Conservation (phyloP, 2,888 invertebrate species). For the Acrocera orbiculus region DNA sequence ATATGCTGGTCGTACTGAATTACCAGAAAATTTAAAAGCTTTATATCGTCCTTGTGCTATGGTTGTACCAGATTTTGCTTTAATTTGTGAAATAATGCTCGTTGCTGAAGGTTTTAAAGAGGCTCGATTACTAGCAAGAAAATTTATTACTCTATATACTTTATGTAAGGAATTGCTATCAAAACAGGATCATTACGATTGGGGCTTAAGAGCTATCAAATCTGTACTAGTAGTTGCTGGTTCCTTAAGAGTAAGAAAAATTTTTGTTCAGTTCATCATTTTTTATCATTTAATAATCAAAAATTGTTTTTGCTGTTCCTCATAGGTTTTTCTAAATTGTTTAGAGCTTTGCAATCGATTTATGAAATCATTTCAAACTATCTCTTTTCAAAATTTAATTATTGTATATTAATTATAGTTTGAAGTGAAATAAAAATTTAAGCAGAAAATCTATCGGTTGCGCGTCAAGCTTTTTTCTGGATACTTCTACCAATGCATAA, state of each 20-base stretch:
- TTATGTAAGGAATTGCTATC: conserved; percentile 78
- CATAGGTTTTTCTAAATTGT: too few species aligned
- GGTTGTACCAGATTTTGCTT: conserved; percentile 88
- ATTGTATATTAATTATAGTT: too few species aligned
- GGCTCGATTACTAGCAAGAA: conserved; percentile 72
- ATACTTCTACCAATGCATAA: too few species aligned
- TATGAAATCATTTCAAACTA: too few species aligned
- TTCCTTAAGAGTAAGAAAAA: conserved; percentile 54
- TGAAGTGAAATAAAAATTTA: too few species aligned
- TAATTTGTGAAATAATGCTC: conserved; percentile 94
- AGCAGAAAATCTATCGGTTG: too few species aligned
- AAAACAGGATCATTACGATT: conserved; percentile 93
- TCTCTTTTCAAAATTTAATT: too few species aligned
- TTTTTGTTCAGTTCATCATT: too few species aligned
- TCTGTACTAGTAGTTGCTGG: conserved; percentile 91
- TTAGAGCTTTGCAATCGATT: too few species aligned
- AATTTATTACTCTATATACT: conserved; percentile 85
- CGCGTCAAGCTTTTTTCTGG: too few species aligned
- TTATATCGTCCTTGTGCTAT: conserved; percentile 81
- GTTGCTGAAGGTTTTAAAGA: conserved; percentile 91
- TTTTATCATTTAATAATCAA: too few species aligned
- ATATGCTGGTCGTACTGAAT: conserved; percentile 78
- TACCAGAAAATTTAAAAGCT: conserved; percentile 66
- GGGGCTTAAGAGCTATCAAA: conserved; percentile 90
- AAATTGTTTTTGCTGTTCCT: too few species aligned